Evolutionary conservation across 1,140 invertebrate genomes (phyloP).

Genomic region (Steinernema feltiae): DNA sequence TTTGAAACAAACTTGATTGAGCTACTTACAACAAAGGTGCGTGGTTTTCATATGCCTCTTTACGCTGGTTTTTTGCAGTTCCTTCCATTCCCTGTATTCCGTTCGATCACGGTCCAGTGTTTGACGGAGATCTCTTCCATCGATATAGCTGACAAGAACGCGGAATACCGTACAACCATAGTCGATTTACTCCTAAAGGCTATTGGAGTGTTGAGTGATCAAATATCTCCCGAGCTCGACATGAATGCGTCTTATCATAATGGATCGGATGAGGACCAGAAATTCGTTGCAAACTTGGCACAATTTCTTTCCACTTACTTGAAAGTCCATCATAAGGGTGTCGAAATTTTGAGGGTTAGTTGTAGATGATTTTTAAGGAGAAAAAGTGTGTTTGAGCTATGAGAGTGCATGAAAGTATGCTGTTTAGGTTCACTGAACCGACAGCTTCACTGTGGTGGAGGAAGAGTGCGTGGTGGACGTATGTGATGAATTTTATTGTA

Average conservation of each 20-base stretch:
- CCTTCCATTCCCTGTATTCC: constrained; percentile 90
- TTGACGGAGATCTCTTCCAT: constrained; percentile 80
- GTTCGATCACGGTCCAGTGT: constrained; percentile 95
- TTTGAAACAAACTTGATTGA: constrained; percentile 96
- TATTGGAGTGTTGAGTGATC: constrained; percentile 13
- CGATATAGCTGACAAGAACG: constrained; percentile 32
- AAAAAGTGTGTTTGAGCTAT: background rate
- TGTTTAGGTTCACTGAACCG: background rate
- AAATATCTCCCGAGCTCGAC: constrained; percentile 35
- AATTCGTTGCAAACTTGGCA: constrained; percentile 96
- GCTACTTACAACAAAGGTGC: constrained; percentile 85
- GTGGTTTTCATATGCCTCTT: no score
- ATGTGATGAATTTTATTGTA: background rate
- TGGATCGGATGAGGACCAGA: constrained; percentile 91
- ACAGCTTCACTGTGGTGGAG: background rate
- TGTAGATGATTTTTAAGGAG: background rate
- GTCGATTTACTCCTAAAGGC: constrained; percentile 25
- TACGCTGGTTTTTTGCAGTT: constrained; percentile 66
- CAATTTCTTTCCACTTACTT: constrained; percentile 93
- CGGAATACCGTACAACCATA: constrained; percentile 24
- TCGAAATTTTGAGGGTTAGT: constrained; percentile 39
- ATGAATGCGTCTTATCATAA: constrained; percentile 72
- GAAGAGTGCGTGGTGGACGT: background rate
- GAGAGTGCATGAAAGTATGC: background rate
- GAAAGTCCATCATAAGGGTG: constrained; percentile 77